Conservation (phyloP, 2,113 vertebrate genomes). For the Rattus rattus region DNA sequence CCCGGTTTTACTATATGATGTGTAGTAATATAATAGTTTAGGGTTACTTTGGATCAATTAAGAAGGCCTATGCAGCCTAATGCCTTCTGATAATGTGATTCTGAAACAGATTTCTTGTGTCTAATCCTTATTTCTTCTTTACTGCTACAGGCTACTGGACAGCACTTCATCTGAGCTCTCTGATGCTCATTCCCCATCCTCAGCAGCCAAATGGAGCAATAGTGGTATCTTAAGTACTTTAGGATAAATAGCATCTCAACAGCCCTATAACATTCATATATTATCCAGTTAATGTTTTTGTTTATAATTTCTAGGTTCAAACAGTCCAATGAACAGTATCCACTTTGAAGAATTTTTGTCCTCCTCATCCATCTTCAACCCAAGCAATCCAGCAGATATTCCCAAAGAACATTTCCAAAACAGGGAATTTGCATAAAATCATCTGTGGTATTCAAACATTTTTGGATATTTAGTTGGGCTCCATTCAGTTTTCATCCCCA, state of each 20-base stretch:
- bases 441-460: constrained; percentile 59
- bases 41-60: background rate
- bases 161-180: background rate
- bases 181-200: background rate
- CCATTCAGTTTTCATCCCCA: constrained; percentile 58
- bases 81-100: background rate
- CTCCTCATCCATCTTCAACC: constrained; percentile 32
- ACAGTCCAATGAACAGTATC: background rate
- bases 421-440: constrained; percentile 70
- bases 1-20: background rate
- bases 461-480: constrained; percentile 51
- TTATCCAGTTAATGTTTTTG: background rate
- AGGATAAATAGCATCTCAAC: background rate
- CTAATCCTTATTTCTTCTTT: background rate
- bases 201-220: background rate
- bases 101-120: background rate
- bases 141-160: no score
- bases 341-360: constrained; percentile 14
- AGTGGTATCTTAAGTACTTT: background rate
- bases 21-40: background rate
- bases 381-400: constrained; percentile 50
- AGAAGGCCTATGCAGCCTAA: background rate
- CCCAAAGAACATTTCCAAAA: constrained; percentile 49
- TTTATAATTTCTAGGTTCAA: constrained; percentile 1
- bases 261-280: background rate